Evolutionary conservation across 1,140 invertebrate genomes (phyloP).

Genomic region (Platyscapa corneri): DNA sequence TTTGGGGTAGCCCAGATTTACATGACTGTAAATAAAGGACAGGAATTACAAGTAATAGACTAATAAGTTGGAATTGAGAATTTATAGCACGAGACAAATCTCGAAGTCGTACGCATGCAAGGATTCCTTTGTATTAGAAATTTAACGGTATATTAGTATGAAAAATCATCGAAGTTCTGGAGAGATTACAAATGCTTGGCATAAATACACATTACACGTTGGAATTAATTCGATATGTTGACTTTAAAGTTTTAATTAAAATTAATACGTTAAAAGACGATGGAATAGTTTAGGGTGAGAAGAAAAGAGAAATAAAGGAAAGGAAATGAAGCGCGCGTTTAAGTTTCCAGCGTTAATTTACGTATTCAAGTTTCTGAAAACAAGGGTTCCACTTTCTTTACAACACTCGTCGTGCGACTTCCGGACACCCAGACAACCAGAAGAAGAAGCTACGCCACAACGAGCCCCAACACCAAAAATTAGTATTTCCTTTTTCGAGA

Average conservation of each 20-base stretch:
- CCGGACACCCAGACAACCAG: not conserved
- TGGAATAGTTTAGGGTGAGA: not conserved
- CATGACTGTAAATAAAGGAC: not conserved
- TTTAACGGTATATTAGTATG: not conserved
- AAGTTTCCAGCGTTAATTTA: not conserved
- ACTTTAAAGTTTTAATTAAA: conserved; percentile 16
- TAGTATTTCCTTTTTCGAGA: conserved; percentile 33
- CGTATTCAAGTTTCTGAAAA: conserved; percentile 35
- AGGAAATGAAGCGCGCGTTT: conserved; percentile 30
- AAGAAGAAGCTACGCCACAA: not conserved
- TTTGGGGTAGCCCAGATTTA: not conserved
- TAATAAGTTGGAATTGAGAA: too few relatives aligned
- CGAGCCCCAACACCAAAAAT: conserved; percentile 26
- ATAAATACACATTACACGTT: not conserved
- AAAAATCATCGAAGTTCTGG: not conserved
- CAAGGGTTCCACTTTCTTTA: conserved; percentile 22
- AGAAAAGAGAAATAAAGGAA: conserved; percentile 17
- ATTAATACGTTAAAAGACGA: not conserved
- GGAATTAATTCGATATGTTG: not conserved
- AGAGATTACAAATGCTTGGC: not conserved
- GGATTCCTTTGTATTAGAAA: too few relatives aligned
- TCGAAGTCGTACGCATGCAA: too few relatives aligned
- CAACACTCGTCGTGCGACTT: conserved; percentile 8
- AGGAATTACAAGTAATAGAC: not conserved
- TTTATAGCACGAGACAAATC: too few relatives aligned